These are phyloP conservation scores for Diarsia brunnea DNA, from an alignment of 2,888 invertebrate genomes.

Conservation along the genomic window DNA sequence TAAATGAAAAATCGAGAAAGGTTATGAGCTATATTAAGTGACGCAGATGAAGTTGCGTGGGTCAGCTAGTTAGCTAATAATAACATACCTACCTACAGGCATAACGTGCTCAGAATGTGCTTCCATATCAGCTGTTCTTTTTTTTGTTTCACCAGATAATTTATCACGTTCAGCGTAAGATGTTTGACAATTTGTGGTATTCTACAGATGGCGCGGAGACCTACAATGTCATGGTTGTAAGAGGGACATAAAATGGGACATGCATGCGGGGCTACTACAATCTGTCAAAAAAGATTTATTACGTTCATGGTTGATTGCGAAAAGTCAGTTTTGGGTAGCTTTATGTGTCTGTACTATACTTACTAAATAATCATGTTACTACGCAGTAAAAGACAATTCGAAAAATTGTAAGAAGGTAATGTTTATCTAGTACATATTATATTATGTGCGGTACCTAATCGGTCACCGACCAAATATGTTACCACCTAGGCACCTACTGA, in stretches of 20 bases:
- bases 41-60: too few relatives aligned
- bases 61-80: slow-evolving; percentile 1
- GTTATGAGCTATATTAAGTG: too few relatives aligned
- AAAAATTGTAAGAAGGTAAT: background rate
- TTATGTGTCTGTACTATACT: background rate
- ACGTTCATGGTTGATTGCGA: too few relatives aligned
- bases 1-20: too few relatives aligned
- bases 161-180: background rate
- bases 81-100: background rate
- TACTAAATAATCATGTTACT: background rate
- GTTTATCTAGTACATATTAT: background rate
- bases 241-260: background rate
- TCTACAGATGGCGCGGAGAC: background rate
- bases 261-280: too few relatives aligned
- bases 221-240: background rate
- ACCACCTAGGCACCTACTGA: background rate
- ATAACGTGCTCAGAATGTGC: background rate
- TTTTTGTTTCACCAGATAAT: background rate
- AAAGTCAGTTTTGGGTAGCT: too few relatives aligned
- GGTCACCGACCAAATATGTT: background rate
- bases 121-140: slow-evolving; percentile 13
- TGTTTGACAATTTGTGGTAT: background rate
- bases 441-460: background rate
- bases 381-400: background rate
- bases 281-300: too few relatives aligned